Evolutionary conservation across 2,888 invertebrate species (phyloP).

Genomic region (Koerneria pararmatus): DNA sequence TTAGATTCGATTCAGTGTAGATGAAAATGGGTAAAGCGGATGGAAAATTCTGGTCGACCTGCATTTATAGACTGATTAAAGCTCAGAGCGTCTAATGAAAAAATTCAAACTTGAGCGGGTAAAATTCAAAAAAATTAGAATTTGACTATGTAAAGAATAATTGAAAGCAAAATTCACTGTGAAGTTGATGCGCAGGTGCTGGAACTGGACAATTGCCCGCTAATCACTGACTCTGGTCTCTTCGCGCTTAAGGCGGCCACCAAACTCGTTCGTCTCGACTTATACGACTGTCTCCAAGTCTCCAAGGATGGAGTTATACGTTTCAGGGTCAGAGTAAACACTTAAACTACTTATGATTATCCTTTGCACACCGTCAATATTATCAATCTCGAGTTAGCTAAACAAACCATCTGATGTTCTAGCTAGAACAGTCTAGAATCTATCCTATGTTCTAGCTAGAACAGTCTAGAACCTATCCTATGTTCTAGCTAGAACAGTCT

Average conservation of each 20-base stretch:
- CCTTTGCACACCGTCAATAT: not conserved
- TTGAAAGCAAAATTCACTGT: constrained; percentile 6
- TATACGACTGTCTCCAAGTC: constrained; percentile 98
- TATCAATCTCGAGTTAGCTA: not conserved
- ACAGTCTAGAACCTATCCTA: too few species aligned
- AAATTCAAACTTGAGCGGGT: not conserved
- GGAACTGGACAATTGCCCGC: constrained; percentile 96
- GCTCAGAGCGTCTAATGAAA: too few species aligned
- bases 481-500: too few species aligned
- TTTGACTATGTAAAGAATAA: constrained; percentile 2
- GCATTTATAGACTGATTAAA: too few species aligned
- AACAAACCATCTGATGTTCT: not conserved
- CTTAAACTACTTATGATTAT: not conserved
- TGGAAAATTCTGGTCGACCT: too few species aligned
- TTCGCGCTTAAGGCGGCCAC: constrained; percentile 26
- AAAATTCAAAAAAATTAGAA: not conserved
- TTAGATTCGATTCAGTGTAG: too few species aligned
- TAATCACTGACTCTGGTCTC: constrained; percentile 85
- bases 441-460: constrained; percentile 3
- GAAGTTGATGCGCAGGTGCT: constrained; percentile 67
- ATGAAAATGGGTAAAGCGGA: too few species aligned
- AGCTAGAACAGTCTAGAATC: not conserved
- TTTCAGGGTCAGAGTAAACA: constrained; percentile 73
- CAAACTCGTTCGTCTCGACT: constrained; percentile 73
- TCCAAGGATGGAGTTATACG: constrained; percentile 92